phyloP scores from a whole-genome alignment of 2,113 vertebrate species.

The Coptodon rendalli region DNA sequence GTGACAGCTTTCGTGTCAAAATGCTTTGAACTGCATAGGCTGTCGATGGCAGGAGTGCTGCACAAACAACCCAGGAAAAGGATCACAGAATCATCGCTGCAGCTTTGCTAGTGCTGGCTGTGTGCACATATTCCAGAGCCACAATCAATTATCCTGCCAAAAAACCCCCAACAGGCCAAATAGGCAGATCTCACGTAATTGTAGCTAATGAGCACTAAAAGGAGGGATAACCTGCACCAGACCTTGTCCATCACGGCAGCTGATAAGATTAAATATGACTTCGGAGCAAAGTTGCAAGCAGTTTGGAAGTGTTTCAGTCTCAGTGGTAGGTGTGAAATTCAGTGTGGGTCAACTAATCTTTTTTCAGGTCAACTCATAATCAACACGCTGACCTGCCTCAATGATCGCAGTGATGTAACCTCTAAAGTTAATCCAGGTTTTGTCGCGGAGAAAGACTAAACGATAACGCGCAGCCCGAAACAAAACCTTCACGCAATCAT shows the following conservation, averaged over 20 bases:
- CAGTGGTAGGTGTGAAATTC: neutral
- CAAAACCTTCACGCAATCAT: neutral
- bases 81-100: conserved; percentile 31
- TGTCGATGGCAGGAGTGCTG: neutral
- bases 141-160: conserved; percentile 34
- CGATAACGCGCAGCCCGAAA: neutral
- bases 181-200: conserved; percentile 30
- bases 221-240: conserved; percentile 29
- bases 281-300: conserved; percentile 4
- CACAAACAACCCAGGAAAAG: conserved; percentile 34
- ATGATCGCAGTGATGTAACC: neutral
- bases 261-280: conserved; percentile 49
- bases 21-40: conserved; percentile 25
- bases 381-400: neutral
- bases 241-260: conserved; percentile 11
- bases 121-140: neutral
- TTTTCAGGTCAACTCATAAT: neutral
- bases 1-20: conserved; percentile 17
- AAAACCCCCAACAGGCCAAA: neutral
- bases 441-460: neutral
- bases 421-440: neutral
- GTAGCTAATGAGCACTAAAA: conserved; percentile 51
- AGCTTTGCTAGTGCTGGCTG: conserved; percentile 23
- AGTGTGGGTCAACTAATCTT: neutral
- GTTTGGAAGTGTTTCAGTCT: neutral